Percentiles rank a stretch among this genome's conserved stretches.
Evolutionary conservation across 37 sponge, comb jelly and placozoan species (phyloP).

Genomic region (Agelas oroides): DNA sequence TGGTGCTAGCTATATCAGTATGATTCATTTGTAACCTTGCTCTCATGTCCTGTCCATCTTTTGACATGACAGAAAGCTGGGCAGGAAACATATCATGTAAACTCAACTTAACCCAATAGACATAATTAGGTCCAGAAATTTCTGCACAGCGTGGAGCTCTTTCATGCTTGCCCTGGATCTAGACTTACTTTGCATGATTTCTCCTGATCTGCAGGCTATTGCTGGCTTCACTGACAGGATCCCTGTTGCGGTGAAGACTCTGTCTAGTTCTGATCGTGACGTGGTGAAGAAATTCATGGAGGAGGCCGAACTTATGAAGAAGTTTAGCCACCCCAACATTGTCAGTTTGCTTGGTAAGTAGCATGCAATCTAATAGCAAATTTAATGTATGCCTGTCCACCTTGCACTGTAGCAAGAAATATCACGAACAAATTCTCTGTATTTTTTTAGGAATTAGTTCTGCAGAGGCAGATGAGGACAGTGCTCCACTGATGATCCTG

Average conservation of each 20-base stretch:
- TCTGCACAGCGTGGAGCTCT: no score
- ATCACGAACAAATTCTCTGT: no score
- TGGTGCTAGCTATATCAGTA: not conserved
- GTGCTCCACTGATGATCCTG: slow-evolving; percentile 82
- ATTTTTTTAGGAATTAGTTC: slow-evolving; percentile 7
- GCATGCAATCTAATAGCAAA: not conserved
- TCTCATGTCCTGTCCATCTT: no score
- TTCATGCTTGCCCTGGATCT: no score
- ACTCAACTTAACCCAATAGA: no score
- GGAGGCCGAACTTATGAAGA: slow-evolving; percentile 75
- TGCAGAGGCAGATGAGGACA: slow-evolving; percentile 22
- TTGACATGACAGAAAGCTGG: no score
- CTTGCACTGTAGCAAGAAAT: no score
- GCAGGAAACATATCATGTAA: no score
- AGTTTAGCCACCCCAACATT: slow-evolving; percentile 71
- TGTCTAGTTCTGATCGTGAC: slow-evolving; percentile 40
- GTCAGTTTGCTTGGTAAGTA: slow-evolving; percentile 71
- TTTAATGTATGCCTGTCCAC: no score
- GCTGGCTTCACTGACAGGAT: slow-evolving; percentile 42
- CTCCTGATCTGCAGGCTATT: slow-evolving; percentile 56
- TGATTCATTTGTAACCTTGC: no score
- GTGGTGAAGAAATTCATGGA: slow-evolving; percentile 56
- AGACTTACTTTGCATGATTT: no score
- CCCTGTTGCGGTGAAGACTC: slow-evolving; percentile 78
- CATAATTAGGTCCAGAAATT: no score